Evolutionary conservation across 2,888 invertebrate genomes (phyloP).

Genomic region (Caenorhabditis sp.): DNA sequence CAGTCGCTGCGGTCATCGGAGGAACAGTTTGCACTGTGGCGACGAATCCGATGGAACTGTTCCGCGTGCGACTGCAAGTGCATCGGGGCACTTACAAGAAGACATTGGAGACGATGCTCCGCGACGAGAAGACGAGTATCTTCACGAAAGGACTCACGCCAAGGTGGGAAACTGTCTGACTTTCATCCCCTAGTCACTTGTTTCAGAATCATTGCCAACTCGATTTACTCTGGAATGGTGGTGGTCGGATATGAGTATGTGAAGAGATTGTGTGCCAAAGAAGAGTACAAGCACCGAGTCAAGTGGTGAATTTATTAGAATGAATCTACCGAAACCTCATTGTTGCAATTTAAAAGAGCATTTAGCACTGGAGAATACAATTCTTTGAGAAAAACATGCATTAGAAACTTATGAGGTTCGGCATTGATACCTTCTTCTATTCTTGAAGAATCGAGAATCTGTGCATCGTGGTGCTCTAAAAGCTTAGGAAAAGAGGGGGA

Average conservation of each 20-base stretch:
- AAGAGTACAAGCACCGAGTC: slow-evolving; percentile 72
- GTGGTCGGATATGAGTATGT: slow-evolving; percentile 75
- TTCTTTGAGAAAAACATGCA: no score
- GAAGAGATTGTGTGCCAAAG: slow-evolving; percentile 71
- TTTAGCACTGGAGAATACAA: no score
- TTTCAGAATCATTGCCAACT: slow-evolving; percentile 71
- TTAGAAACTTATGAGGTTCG: no score
- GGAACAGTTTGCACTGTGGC: slow-evolving; percentile 68
- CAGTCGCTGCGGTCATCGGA: slow-evolving; percentile 70
- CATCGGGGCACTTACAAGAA: slow-evolving; percentile 67
- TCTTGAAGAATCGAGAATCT: no score
- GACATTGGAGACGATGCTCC: slow-evolving; percentile 64
- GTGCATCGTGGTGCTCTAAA: no score
- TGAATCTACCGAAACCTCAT: background rate
- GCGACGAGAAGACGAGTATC: slow-evolving; percentile 63
- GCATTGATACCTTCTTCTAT: no score
- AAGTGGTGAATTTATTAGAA: slow-evolving; percentile 66
- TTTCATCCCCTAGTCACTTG: no score
- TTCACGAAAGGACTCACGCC: slow-evolving; percentile 75
- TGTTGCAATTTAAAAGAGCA: no score
- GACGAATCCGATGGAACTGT: slow-evolving; percentile 75
- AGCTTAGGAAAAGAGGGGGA: no score
- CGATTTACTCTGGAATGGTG: slow-evolving; percentile 72
- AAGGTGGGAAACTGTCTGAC: no score
- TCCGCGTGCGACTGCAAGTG: slow-evolving; percentile 73